Evolutionary conservation across 2,113 vertebrate species (phyloP).

Genomic region (Menidia beryllina): DNA sequence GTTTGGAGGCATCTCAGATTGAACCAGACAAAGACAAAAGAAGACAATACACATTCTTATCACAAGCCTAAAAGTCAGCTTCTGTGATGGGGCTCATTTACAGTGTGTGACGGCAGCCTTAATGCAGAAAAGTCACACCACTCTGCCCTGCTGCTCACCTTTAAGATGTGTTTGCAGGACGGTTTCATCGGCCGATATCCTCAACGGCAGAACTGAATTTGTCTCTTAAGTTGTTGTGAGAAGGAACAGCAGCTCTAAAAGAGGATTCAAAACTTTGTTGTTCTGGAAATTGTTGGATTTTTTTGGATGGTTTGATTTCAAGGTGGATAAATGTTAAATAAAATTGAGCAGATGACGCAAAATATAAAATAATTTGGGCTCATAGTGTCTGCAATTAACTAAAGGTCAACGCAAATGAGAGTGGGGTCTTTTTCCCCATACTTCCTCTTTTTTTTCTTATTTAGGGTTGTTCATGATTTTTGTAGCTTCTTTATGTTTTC

Average conservation of each 20-base stretch:
- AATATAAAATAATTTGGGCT: neutral
- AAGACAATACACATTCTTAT: neutral
- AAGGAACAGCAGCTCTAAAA: neutral
- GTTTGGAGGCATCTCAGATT: neutral
- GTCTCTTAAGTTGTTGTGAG: neutral
- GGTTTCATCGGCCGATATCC: too few species aligned
- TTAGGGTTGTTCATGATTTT: neutral
- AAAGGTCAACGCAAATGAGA: too few species aligned
- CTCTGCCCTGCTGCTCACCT: too few species aligned
- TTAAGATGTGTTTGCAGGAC: neutral
- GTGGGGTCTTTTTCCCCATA: neutral
- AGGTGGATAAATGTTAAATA: neutral
- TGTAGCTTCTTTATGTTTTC: slow-evolving; percentile 4
- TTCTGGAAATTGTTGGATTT: neutral
- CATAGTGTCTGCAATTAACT: neutral
- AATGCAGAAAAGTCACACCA: neutral
- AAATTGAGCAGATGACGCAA: neutral
- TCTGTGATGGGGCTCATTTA: neutral
- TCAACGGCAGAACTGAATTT: too few species aligned
- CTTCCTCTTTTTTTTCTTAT: neutral
- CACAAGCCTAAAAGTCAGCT: neutral
- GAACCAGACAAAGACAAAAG: neutral
- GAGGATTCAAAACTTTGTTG: neutral
- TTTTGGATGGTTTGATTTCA: neutral
- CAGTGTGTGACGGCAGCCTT: neutral